Base-by-base conservation (phyloP, 2,113 vertebrate genomes). In the Paradoxurus hermaphroditus region DNA sequence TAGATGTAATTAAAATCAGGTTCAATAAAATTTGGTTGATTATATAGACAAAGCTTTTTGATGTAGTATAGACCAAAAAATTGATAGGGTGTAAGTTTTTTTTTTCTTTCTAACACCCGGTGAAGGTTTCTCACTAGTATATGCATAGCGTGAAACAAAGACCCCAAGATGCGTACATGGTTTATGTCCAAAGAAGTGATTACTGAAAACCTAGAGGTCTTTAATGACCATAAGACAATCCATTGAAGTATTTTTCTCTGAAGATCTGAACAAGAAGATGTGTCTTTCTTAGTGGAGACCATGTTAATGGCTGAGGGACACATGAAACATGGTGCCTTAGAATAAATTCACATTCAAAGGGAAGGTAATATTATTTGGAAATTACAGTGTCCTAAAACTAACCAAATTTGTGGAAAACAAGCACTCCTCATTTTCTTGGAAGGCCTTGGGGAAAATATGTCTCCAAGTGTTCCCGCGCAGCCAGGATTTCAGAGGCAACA, bases 401-500 rank as follows among this genome's bases (percentile, higher is more conserved):
- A 96, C 59, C 87, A 92, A 93, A 65, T 53, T 89, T 92, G 82
- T 86, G 77, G 91, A 98, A 93, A 78, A 96, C 85, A 94, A 88
- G 70, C 39, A 44, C 59, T 63, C 7, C 82, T 86, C 34, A 39
- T 91, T 94, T 86, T 72, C 85, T 87, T 96, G 93, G 93, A 94
- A 97, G 73, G 51, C 89, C 84, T 81, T 90, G 36, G 98, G 98
- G 98, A 98, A 98, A 98, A 98, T 92, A 62, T 96, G 95, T 86
- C 91, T 97, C 67, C 4, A 15, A 44, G 46, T 27, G 44, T 90
- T 51, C 67, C 21, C 25, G 4, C 16, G 44, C 62, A 85, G 70
- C 77, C 83, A 81, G 46, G 11, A 19, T 95, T 97, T 98, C 95
- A 77, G 95, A 97, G 97, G 94, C 97, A 97, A 96, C 88, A 89